These are phyloP conservation scores for Cylindroiulus punctatus DNA, from an alignment of 2,888 invertebrate species.

Conservation along the genomic window DNA sequence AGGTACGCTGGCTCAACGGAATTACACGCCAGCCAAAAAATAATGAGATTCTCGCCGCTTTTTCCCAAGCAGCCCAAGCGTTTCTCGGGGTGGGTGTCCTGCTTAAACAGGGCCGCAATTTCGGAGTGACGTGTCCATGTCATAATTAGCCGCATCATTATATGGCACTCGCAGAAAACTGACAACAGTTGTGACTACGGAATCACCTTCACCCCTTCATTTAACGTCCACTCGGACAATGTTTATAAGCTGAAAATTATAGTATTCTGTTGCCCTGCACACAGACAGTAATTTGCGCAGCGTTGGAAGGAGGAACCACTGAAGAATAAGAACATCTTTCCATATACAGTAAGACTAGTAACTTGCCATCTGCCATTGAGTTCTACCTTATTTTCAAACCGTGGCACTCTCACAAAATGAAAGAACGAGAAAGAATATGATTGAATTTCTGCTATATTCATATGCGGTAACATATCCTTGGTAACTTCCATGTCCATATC, in stretches of 20 bases:
- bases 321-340: too few relatives aligned
- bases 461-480: too few relatives aligned
- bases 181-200: background rate
- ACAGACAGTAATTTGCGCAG: background rate
- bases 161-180: background rate
- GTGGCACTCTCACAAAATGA: too few relatives aligned
- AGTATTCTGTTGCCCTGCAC: background rate
- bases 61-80: background rate
- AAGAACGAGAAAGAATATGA: too few relatives aligned
- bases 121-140: background rate
- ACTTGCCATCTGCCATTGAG: too few relatives aligned
- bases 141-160: constrained; percentile 8
- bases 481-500: too few relatives aligned
- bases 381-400: too few relatives aligned
- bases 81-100: background rate
- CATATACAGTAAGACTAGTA: too few relatives aligned
- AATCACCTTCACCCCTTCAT: constrained; percentile 3
- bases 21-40: constrained; percentile 26
- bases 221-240: background rate
- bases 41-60: constrained; percentile 26
- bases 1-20: background rate
- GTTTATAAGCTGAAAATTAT: background rate
- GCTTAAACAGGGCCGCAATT: background rate
- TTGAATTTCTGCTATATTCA: too few relatives aligned
- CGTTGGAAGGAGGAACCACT: background rate